Base-by-base conservation (phyloP, 1,140 invertebrate genomes). In the Ostrea edulis region DNA sequence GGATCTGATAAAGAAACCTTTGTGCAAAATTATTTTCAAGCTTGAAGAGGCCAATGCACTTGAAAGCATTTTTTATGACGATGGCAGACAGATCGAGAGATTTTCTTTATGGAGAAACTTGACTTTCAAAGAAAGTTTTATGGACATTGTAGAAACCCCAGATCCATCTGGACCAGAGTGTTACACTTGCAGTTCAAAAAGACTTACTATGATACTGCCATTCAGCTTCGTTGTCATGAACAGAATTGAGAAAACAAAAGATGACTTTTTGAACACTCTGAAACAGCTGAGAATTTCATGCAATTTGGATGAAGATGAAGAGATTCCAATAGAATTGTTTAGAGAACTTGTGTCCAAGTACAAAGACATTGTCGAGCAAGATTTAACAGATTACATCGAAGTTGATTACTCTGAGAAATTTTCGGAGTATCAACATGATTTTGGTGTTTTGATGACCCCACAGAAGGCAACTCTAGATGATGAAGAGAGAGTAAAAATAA, bases 401-500 rank as follows among this genome's bases (percentile, higher is more conserved):
- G 29, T 77, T 54, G 58, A 52, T 55, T 86, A 87, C 86, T 14
- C 85, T 4, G 81, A 55, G 62, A 68, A 82, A 44, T 35, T 62
- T 5, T 29, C 62, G 14, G 90, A 90, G 62, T 90, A 89, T 82
- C 14, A 85, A 9, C 55, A 83, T 81, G 90, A 90, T 84, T 90
- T 87, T 68, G 86, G 84, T 22, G 71, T 14, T 8, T n/a, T 71
- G 25, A 83, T 86, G 14, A 35, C 84, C 58, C 54, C 51, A 0
- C 14, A 55, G 17, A 53, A 44, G 8, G 51, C 29, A 44, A 62
- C 14, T 12, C 53, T 82, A 17, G 71, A 87, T 8, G 62, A 86
- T 22, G 22, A 82, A 53, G 22, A 77, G 51, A 25, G 52, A 81
- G 22, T 35, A 11, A 51, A 82, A 14, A 17, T 86, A 7, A 84